A percentile compares a stretch with the other conserved stretches of the same genome.
Conservation (phyloP, 92 coral and sea anemone genomes). For the Porites lobata region DNA sequence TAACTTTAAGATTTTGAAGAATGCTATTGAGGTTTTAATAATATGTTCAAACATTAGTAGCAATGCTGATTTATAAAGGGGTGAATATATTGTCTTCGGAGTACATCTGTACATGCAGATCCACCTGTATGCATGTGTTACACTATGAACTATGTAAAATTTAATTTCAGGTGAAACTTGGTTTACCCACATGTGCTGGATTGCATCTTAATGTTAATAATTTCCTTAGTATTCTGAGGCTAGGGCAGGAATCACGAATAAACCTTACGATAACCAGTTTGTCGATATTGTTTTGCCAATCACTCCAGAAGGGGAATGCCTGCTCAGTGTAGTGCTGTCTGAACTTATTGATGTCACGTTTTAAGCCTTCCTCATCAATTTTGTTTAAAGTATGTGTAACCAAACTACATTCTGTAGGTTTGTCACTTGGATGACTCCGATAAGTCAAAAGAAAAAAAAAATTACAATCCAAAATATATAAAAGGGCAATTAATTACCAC, state of each 20-base stretch:
- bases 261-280: constrained; percentile 18
- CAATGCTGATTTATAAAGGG: no score
- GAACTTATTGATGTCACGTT: constrained; percentile 39
- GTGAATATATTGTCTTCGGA: no score
- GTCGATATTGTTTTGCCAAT: constrained; percentile 22
- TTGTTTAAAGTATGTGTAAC: constrained; percentile 12
- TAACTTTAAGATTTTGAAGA: no score
- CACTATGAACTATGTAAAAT: no score
- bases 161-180: no score
- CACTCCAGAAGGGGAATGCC: constrained; percentile 37
- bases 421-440: constrained; percentile 23
- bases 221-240: constrained; percentile 12
- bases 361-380: constrained; percentile 24
- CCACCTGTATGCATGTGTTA: no score
- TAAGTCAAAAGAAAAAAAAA: not conserved
- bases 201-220: not conserved
- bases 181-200: no score
- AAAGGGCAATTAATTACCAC: not conserved
- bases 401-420: constrained; percentile 4
- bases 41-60: no score
- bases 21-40: no score
- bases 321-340: constrained; percentile 38
- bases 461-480: not conserved
- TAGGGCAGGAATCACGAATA: constrained; percentile 23
- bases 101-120: no score